phyloP scores from a whole-genome alignment of 2,797 vertebrate genomes.

The Poecile montanus region DNA sequence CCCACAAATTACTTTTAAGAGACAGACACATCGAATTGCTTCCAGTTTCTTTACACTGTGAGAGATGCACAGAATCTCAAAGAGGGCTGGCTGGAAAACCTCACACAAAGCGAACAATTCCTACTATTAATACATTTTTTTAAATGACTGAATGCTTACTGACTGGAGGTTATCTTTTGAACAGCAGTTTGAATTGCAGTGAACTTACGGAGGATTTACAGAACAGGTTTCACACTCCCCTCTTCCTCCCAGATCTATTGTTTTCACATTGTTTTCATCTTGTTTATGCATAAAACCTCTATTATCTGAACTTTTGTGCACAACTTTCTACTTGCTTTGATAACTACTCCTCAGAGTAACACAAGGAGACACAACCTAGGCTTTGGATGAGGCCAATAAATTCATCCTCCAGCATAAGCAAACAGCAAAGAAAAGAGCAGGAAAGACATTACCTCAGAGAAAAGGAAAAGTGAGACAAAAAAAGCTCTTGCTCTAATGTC shows the following conservation, averaged over 20 bases:
- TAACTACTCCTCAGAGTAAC: background rate
- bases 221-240: background rate
- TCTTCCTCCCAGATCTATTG: background rate
- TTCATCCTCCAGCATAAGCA: background rate
- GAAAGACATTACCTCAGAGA: background rate
- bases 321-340: background rate
- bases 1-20: background rate
- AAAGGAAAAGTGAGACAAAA: background rate
- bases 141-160: background rate
- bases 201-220: background rate
- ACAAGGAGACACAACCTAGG: background rate
- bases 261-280: background rate
- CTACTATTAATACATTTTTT: background rate
- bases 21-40: background rate
- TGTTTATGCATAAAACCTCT: background rate
- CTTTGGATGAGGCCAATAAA: background rate
- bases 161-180: background rate
- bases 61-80: background rate
- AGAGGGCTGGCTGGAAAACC: background rate
- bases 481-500: background rate
- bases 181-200: background rate
- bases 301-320: background rate
- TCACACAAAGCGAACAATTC: background rate
- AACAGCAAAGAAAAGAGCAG: background rate
- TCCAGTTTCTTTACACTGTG: background rate